Evolutionary conservation across 1,140 invertebrate species (phyloP).

Genomic region (Lamellibrachia luymesi): DNA sequence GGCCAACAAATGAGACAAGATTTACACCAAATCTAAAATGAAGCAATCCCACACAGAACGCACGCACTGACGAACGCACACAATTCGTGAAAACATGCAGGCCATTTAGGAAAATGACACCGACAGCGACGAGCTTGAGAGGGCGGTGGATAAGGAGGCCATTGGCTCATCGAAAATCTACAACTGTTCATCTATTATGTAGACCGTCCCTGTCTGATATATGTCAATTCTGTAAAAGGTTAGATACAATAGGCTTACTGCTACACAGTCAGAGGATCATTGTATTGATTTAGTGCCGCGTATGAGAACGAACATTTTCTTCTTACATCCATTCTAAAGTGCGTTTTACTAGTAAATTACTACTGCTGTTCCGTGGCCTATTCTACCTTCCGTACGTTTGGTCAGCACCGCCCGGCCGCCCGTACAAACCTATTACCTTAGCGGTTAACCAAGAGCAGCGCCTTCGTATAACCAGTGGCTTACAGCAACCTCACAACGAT

Average conservation of each 20-base stretch:
- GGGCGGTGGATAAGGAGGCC: neutral
- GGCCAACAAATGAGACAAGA: neutral
- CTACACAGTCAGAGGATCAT: neutral
- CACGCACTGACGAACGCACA: neutral
- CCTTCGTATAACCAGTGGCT: too few species aligned
- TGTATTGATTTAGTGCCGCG: neutral
- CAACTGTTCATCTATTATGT: neutral
- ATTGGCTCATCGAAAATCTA: neutral
- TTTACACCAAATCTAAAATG: too few species aligned
- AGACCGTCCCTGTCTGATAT: neutral
- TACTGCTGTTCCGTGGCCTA: neutral
- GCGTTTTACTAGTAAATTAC: too few species aligned
- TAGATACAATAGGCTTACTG: neutral
- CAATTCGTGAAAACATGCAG: neutral
- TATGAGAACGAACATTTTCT: neutral
- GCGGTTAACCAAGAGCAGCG: too few species aligned
- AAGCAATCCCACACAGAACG: too few species aligned
- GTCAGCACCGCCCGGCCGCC: neutral
- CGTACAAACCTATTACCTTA: neutral
- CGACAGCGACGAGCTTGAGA: neutral
- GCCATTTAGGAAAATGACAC: neutral
- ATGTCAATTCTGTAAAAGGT: neutral
- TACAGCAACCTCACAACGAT: too few species aligned
- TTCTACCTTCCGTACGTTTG: neutral
- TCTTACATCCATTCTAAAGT: too few species aligned